Evolutionary conservation across 2,888 invertebrate genomes (phyloP).

Genomic region (Drosophila sordidapex): DNA sequence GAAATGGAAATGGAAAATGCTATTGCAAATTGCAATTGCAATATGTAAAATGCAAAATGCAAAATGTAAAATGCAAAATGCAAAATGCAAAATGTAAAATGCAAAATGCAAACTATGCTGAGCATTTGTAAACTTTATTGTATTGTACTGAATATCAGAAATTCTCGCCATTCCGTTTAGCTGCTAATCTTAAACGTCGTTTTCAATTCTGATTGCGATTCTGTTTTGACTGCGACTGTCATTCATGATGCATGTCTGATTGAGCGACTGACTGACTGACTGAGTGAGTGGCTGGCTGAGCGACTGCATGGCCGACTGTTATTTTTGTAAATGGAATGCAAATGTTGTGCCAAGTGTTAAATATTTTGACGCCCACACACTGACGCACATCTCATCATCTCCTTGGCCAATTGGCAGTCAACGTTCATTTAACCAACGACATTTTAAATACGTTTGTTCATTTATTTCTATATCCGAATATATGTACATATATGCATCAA

Average conservation of each 20-base stretch:
- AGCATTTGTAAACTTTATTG: constrained; percentile 23
- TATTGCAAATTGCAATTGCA: constrained; percentile 20
- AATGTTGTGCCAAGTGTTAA: constrained; percentile 12
- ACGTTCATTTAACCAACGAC: not conserved
- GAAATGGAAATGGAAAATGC: constrained; percentile 36
- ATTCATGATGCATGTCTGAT: constrained; percentile 17
- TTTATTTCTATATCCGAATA: not conserved
- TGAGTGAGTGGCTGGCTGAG: not conserved
- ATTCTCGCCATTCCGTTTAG: not conserved
- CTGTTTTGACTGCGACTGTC: constrained; percentile 69
- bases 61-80: constrained; percentile 14
- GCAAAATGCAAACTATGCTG: constrained; percentile 19
- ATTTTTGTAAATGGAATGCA: constrained; percentile 8
- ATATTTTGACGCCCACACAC: constrained; percentile 10
- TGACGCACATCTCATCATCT: not conserved
- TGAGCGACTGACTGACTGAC: not conserved
- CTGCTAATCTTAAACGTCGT: constrained; percentile 30
- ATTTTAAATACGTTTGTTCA: not conserved
- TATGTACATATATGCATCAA: not conserved
- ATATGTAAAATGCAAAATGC: constrained; percentile 34
- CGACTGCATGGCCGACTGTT: not conserved
- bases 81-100: constrained; percentile 5
- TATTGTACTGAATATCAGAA: constrained; percentile 15
- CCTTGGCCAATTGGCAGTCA: not conserved
- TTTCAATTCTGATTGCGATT: constrained; percentile 30